These are phyloP conservation scores for Chironomus riparius DNA, from an alignment of 2,888 invertebrate species.

Conservation along the genomic window DNA sequence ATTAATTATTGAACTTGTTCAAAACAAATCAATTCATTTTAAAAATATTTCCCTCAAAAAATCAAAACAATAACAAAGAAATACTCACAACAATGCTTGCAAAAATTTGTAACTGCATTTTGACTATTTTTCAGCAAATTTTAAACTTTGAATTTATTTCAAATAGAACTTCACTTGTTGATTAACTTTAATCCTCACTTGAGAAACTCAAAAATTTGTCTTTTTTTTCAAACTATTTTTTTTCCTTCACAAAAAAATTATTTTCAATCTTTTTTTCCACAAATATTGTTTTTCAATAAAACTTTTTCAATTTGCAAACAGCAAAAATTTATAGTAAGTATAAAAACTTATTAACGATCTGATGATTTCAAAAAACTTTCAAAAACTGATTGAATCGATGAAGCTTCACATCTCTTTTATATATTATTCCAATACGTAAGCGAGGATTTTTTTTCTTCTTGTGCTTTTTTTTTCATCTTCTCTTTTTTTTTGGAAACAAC, in stretches of 20 bases:
- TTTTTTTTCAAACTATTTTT: background rate
- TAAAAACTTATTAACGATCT: background rate
- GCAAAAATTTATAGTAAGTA: background rate
- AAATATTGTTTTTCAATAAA: background rate
- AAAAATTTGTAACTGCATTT: too few relatives aligned
- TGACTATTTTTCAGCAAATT: too few relatives aligned
- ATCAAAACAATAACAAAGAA: too few relatives aligned
- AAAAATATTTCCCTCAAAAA: too few relatives aligned
- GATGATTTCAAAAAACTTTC: background rate
- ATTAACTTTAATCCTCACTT: too few relatives aligned
- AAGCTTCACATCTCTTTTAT: conserved; percentile 11
- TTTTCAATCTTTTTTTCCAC: background rate
- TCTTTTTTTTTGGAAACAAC: background rate
- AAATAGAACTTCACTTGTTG: too few relatives aligned
- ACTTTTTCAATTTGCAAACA: background rate
- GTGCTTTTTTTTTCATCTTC: background rate
- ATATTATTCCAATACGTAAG: conserved; percentile 2
- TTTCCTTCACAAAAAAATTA: background rate
- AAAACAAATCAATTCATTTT: too few relatives aligned
- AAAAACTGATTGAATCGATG: conserved; percentile 13
- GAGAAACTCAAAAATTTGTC: too few relatives aligned
- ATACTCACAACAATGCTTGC: too few relatives aligned
- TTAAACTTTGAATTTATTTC: too few relatives aligned
- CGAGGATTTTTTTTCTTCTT: conserved; percentile 1
- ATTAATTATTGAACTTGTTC: too few relatives aligned